Evolutionary conservation across 2,113 vertebrate species (phyloP).

Genomic region (Varanus komodoensis): DNA sequence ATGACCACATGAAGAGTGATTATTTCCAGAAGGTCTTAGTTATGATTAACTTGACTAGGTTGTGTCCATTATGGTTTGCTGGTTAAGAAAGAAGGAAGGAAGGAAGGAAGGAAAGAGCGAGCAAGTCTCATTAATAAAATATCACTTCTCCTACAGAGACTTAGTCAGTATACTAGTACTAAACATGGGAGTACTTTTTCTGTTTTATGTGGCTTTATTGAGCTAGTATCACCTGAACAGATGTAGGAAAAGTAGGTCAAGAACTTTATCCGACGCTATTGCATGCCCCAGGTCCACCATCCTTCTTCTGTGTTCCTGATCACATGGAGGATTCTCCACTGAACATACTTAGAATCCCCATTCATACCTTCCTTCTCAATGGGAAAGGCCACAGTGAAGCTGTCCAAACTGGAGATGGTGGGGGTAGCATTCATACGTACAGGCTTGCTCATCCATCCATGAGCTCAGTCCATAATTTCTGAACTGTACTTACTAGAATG

Average conservation of each 20-base stretch:
- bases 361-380: no score
- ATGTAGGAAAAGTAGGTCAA: not conserved
- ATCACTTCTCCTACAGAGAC: not conserved
- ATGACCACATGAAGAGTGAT: not conserved
- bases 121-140: no score
- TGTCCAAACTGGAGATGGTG: no score
- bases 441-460: no score
- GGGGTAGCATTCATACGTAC: no score
- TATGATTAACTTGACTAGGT: not conserved
- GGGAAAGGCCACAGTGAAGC: no score
- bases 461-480: not conserved
- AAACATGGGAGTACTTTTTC: not conserved
- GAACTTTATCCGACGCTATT: not conserved
- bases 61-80: not conserved
- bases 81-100: not conserved
- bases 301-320: no score
- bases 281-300: no score
- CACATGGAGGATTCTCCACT: no score
- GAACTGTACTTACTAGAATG: not conserved
- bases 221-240: not conserved
- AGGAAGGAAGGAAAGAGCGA: no score
- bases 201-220: no score
- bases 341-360: no score
- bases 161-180: not conserved
- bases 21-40: not conserved